Evolutionary conservation across 1,140 invertebrate genomes (phyloP), one percentile per base, ranked within the genome.

Genomic region (Trialeurodes vaporariorum): DNA sequence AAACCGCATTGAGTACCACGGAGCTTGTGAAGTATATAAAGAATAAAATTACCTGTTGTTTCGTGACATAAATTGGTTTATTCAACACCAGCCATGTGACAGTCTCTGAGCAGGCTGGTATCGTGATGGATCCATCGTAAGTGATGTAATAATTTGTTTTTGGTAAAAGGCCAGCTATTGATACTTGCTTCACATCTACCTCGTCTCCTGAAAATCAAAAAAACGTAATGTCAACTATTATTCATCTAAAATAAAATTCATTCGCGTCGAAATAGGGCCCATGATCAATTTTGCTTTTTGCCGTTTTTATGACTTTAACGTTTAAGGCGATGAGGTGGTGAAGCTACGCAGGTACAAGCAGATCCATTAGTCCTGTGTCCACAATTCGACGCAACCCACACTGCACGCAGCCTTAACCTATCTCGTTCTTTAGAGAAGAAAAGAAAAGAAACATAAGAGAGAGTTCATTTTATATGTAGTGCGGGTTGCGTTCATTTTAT

Each of bases 131-230:
- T 34, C 95, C 95, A 74, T 98, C 95, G 79, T 98, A 98, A 25
- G 95, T 97, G 87, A 98, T 94, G 80, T 96, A 98, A 79, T 93
- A 91, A 74, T 93, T 89, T 63, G 94, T 96, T 73, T 94, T 90
- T 1, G 94, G 94, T 58, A 97, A 79, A 62, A 97, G 81, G 23
- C 91, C 92, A 40, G 88, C 82, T 59, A 96, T 86, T 40, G 89
- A 91, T 71, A 96, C 80, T 64, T 89, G 84, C 76, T 89, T 89
- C 68, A 96, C 87, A 65, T 87, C 85, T 68, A 88, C 87, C 75
- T 89, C 86, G 65, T 92, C 87, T 72, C 90, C 91, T 91, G 77
- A 73, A 69, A 64, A 59, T 2, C 13, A 59, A 23, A 1, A 1
- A 60, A 2, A 59, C 40, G 13, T 27, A 11, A 1, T 60, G 23